Percentiles rank a stretch among this genome's conserved stretches.
phyloP scores from a whole-genome alignment of 2,888 invertebrate genomes.

The Leuctra nigra region DNA sequence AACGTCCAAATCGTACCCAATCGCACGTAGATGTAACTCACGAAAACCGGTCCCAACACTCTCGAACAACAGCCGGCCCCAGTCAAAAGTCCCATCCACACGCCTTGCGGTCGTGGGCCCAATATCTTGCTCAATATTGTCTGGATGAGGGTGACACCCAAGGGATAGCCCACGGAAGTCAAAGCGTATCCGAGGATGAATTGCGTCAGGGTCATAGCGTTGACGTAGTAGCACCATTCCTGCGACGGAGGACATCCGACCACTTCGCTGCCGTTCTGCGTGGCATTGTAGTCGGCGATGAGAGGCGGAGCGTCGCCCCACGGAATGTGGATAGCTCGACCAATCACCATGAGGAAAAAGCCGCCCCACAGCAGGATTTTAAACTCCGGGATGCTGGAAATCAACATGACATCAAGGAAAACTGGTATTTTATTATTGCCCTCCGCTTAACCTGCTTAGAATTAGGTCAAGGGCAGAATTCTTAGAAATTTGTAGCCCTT shows the following conservation, averaged over 20 bases:
- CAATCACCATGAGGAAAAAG: constrained; percentile 70
- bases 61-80: constrained; percentile 77
- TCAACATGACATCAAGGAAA: no score
- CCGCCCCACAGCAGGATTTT: constrained; percentile 77
- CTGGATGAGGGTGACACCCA: constrained; percentile 77
- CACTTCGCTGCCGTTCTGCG: constrained; percentile 33
- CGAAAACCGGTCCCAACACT: constrained; percentile 77
- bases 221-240: constrained; percentile 68
- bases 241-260: constrained; percentile 67
- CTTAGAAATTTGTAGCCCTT: no score
- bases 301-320: constrained; percentile 58
- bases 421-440: no score
- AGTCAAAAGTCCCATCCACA: constrained; percentile 85
- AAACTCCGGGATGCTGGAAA: constrained; percentile 66
- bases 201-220: constrained; percentile 62
- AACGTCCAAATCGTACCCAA: constrained; percentile 76
- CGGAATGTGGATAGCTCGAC: constrained; percentile 67
- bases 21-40: constrained; percentile 70
- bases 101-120: constrained; percentile 76
- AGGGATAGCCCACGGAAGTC: constrained; percentile 76
- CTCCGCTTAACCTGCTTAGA: no score
- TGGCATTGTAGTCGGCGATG: constrained; percentile 41
- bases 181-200: constrained; percentile 69
- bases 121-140: constrained; percentile 84
- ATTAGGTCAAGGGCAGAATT: no score